A percentile compares a stretch with the other conserved stretches of the same genome.
Evolutionary conservation across 2,888 invertebrate genomes (phyloP).

Genomic region (Hydropsyche betteni): DNA sequence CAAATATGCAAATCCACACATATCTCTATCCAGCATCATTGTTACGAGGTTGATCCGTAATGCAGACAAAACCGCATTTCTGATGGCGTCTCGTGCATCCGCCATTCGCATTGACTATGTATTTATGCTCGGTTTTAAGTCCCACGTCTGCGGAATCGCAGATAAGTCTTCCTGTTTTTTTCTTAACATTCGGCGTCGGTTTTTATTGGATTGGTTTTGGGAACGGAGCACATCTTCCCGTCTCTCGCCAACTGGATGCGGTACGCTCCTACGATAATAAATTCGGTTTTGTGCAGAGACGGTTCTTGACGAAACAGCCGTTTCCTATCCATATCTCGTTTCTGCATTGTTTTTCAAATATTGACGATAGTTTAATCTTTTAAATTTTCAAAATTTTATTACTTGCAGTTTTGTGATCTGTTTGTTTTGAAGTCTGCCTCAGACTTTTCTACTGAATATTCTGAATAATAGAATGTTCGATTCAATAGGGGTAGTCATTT

Average conservation of each 20-base stretch:
- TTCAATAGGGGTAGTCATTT: too few species aligned
- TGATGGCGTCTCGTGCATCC: too few species aligned
- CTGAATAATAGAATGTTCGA: too few species aligned
- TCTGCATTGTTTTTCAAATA: neutral
- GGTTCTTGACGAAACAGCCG: neutral
- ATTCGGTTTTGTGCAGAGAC: conserved; percentile 37
- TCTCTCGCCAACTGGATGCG: conserved; percentile 31
- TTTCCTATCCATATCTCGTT: conserved; percentile 19
- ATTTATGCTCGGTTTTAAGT: conserved; percentile 35
- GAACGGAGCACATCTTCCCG: conserved; percentile 29
- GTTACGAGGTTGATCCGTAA: too few species aligned
- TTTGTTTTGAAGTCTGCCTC: too few species aligned
- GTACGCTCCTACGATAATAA: conserved; percentile 37
- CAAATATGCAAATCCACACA: too few species aligned
- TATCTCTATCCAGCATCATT: too few species aligned
- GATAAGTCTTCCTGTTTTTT: conserved; percentile 34
- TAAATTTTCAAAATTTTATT: too few species aligned
- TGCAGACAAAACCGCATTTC: too few species aligned
- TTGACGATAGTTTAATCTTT: too few species aligned
- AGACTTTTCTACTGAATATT: too few species aligned
- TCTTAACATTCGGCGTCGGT: conserved; percentile 35
- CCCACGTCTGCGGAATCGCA: conserved; percentile 24
- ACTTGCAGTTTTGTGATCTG: too few species aligned
- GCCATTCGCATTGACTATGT: conserved; percentile 21
- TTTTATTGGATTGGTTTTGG: conserved; percentile 41